Conservation (phyloP, 2,797 vertebrate genomes). For the Lepidocolaptes lacrymiger region DNA sequence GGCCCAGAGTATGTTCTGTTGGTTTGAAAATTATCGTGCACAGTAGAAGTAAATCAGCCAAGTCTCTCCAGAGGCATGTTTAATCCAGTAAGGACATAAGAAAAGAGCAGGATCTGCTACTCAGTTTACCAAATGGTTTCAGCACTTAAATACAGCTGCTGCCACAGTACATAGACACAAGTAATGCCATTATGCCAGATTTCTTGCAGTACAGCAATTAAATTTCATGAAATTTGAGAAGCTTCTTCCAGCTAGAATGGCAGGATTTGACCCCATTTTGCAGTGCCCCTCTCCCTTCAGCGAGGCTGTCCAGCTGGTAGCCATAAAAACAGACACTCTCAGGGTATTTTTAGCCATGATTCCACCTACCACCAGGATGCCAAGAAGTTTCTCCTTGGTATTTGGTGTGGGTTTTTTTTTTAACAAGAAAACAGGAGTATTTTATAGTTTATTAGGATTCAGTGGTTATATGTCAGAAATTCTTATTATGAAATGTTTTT, state of each 20-base stretch:
- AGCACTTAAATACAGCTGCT: neutral
- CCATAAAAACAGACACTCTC: neutral
- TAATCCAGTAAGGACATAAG: neutral
- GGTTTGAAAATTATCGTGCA: neutral
- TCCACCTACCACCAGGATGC: neutral
- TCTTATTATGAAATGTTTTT: conserved; percentile 41
- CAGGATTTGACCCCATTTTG: neutral
- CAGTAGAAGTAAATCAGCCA: neutral
- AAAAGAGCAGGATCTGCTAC: neutral
- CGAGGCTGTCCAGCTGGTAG: neutral
- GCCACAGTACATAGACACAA: neutral
- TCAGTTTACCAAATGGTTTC: neutral
- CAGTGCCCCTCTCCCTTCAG: neutral
- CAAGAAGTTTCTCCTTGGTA: neutral
- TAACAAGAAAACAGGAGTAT: neutral
- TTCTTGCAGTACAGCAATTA: neutral
- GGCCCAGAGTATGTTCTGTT: neutral
- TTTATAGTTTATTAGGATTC: conserved; percentile 21
- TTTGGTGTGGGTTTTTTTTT: neutral
- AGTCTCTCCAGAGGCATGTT: neutral
- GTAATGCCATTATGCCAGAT: neutral
- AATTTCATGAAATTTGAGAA: neutral
- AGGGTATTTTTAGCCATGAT: neutral
- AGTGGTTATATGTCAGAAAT: conserved; percentile 13
- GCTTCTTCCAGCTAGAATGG: neutral